These are phyloP conservation scores for Sorex maritimensis DNA, from an alignment of 2,797 vertebrate genomes.

Conservation along the genomic window DNA sequence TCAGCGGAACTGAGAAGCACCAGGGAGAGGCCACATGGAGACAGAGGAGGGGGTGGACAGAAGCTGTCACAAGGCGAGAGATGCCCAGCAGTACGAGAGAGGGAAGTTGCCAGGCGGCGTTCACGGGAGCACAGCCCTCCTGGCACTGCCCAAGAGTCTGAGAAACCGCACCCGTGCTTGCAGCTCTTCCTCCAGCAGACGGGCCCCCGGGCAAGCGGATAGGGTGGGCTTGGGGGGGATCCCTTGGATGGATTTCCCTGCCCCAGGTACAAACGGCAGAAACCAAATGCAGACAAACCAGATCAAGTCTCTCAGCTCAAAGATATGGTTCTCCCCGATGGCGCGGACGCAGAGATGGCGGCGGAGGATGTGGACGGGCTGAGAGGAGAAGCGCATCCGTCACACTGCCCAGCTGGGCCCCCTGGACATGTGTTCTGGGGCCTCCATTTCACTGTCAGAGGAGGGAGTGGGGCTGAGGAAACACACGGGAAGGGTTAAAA, in stretches of 20 bases:
- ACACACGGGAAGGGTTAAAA: background rate
- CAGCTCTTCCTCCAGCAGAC: too few species aligned
- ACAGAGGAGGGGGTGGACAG: background rate
- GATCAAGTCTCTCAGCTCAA: slow-evolving; percentile 7
- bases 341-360: background rate
- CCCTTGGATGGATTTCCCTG: background rate
- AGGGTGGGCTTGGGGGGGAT: too few species aligned
- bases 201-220: too few species aligned
- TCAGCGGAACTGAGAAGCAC: background rate
- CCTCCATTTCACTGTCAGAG: background rate
- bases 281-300: slow-evolving; percentile 31
- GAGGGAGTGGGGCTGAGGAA: background rate
- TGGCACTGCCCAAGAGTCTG: background rate
- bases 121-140: background rate
- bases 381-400: background rate
- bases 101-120: background rate
- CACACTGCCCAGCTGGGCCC: background rate
- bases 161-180: background rate
- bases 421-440: background rate
- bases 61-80: background rate
- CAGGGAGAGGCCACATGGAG: background rate
- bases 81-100: background rate
- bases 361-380: background rate
- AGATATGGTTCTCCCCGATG: background rate
- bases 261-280: background rate